These are phyloP conservation scores for Neuroscelio doddi DNA, from an alignment of 2,888 invertebrate genomes.

Conservation along the genomic window DNA sequence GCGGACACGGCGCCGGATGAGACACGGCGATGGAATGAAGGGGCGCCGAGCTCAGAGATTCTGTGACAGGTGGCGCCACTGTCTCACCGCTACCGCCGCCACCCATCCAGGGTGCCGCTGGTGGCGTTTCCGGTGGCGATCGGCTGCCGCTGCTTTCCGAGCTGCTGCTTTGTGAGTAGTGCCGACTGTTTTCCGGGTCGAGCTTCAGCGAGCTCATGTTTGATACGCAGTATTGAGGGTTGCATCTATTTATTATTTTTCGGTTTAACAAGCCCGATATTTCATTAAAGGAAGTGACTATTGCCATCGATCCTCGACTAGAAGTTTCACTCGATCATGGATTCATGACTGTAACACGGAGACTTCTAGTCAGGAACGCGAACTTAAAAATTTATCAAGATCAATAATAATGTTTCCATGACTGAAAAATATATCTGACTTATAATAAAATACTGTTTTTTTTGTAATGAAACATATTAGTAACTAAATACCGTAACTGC, in stretches of 20 bases:
- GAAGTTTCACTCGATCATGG: too few species aligned
- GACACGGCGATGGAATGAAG: conserved; percentile 70
- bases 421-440: too few species aligned
- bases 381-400: too few species aligned
- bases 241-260: conserved; percentile 64
- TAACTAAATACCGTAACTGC: too few species aligned
- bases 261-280: too few species aligned
- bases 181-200: conserved; percentile 73
- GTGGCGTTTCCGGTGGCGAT: conserved; percentile 76
- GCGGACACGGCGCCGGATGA: conserved; percentile 70
- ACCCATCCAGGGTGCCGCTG: conserved; percentile 72
- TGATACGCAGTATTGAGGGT: conserved; percentile 69
- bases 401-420: too few species aligned
- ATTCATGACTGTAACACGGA: too few species aligned
- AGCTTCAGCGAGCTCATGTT: conserved; percentile 73
- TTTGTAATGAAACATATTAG: too few species aligned
- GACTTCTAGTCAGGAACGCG: too few species aligned
- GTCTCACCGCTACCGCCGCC: conserved; percentile 44
- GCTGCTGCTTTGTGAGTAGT: conserved; percentile 73
- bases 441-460: too few species aligned
- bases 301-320: too few species aligned
- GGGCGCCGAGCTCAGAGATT: conserved; percentile 54
- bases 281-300: too few species aligned
- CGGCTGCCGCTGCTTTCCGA: conserved; percentile 74
- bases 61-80: conserved; percentile 50